phyloP scores from a whole-genome alignment of 2,113 vertebrate species.

The Megaceryle maxima region DNA sequence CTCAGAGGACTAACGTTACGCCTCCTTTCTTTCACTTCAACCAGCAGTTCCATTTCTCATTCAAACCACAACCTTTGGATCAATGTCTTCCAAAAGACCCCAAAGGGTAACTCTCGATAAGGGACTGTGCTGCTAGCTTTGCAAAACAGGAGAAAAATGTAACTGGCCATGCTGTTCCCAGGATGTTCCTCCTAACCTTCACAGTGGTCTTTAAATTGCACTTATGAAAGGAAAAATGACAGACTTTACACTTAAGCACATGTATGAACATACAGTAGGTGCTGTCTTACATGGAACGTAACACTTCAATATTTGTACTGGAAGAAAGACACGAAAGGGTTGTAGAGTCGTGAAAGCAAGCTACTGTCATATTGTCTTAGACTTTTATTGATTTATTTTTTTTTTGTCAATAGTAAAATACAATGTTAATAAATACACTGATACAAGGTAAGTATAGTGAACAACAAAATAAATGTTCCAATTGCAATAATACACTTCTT shows the following conservation, averaged over 20 bases:
- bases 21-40: neutral
- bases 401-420: slow-evolving; percentile 81
- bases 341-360: slow-evolving; percentile 76
- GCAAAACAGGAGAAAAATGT: slow-evolving; percentile 52
- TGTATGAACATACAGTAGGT: neutral
- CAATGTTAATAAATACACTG: slow-evolving; percentile 80
- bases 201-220: neutral
- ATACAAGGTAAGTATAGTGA: slow-evolving; percentile 76
- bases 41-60: neutral
- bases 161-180: slow-evolving; percentile 12
- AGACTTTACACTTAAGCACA: slow-evolving; percentile 45
- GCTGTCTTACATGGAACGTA: neutral
- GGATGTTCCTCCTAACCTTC: neutral
- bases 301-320: neutral
- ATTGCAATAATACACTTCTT: slow-evolving; percentile 76
- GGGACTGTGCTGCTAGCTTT: neutral
- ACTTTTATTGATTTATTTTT: slow-evolving; percentile 75
- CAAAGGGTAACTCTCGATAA: neutral
- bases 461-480: slow-evolving; percentile 77
- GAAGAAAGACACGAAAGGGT: slow-evolving; percentile 75
- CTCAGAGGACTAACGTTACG: neutral
- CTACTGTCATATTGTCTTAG: slow-evolving; percentile 68
- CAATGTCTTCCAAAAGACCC: neutral
- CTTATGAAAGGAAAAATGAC: neutral
- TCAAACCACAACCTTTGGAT: neutral